These are phyloP conservation scores for Stenolophus ochropezus DNA, from an alignment of 2,888 invertebrate species.

Conservation along the genomic window DNA sequence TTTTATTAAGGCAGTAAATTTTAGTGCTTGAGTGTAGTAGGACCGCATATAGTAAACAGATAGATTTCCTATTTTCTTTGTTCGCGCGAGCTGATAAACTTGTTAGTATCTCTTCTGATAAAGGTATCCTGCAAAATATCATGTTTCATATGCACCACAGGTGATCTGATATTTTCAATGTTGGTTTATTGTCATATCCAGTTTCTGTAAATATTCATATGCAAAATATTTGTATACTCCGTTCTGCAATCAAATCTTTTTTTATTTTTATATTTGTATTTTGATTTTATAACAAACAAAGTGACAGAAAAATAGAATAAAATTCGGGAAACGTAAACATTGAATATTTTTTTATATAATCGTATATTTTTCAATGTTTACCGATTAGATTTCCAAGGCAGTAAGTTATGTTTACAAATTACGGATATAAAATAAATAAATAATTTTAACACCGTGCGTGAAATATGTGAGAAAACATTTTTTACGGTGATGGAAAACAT, in stretches of 20 bases:
- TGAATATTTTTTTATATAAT: no score
- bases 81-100: conserved; percentile 6
- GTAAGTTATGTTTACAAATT: no score
- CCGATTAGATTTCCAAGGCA: no score
- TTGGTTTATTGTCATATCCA: conserved; percentile 6
- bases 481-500: no score
- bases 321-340: background rate
- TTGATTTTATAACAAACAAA: background rate
- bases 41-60: conserved; percentile 50
- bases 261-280: background rate
- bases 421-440: no score
- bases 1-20: conserved; percentile 53
- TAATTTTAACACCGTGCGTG: no score
- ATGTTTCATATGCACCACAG: conserved; percentile 3
- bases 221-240: background rate
- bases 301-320: background rate
- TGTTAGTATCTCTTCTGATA: conserved; percentile 34
- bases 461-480: no score
- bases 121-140: conserved; percentile 17
- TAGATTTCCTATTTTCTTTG: conserved; percentile 49
- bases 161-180: conserved; percentile 15
- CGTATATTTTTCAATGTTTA: no score
- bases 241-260: background rate
- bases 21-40: conserved; percentile 39
- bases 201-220: background rate